phyloP scores from a whole-genome alignment of 2,797 vertebrate species.

The Girardinus metallicus region DNA sequence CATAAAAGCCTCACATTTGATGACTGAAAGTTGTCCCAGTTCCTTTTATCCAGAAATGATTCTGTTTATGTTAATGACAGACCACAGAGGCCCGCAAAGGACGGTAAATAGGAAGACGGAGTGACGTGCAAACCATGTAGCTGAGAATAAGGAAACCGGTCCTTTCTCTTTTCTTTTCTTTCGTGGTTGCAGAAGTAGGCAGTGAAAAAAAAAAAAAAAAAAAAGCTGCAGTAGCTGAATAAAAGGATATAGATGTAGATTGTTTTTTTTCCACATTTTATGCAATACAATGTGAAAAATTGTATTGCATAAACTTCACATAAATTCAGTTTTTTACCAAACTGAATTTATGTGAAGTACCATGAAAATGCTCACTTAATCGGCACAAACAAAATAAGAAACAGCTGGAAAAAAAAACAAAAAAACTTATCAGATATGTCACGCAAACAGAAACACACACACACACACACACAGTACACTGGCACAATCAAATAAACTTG shows the following conservation, averaged over 20 bases:
- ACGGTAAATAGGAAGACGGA: neutral
- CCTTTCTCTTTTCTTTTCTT: neutral
- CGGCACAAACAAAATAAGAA: neutral
- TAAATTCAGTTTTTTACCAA: too few species aligned
- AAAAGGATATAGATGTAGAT: too few species aligned
- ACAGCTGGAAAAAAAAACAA: neutral
- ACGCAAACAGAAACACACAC: neutral
- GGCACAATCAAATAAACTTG: neutral
- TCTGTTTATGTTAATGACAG: conserved; percentile 7
- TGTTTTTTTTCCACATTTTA: neutral
- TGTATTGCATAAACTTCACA: too few species aligned
- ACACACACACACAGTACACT: neutral
- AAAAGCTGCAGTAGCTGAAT: neutral
- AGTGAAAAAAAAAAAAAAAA: neutral
- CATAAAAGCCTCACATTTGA: neutral
- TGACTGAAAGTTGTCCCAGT: conserved; percentile 5
- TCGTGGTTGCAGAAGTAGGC: neutral
- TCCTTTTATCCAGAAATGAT: conserved; percentile 14
- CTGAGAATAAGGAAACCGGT: neutral
- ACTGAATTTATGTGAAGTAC: neutral
- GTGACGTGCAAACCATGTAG: neutral
- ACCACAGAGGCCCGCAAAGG: neutral
- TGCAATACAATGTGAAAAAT: too few species aligned
- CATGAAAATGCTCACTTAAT: neutral
- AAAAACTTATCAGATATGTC: neutral